Percentiles rank a stretch among this genome's conserved stretches.
Evolutionary conservation across 1,140 invertebrate species (phyloP).

Genomic region (Zaprionus taronus): DNA sequence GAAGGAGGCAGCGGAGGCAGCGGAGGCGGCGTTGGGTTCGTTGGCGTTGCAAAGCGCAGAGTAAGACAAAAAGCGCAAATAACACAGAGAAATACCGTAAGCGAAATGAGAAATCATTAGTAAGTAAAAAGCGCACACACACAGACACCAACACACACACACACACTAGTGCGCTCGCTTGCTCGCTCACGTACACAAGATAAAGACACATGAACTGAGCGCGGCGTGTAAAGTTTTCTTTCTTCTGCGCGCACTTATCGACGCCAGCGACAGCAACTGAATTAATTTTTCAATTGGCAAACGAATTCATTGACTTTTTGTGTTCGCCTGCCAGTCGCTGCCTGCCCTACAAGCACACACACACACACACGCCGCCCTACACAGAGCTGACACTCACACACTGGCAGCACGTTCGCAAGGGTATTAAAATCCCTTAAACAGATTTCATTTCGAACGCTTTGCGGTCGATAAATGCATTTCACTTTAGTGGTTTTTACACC

Average conservation of each 20-base stretch:
- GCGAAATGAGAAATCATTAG: slow-evolving; percentile 83
- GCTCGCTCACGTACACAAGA: slow-evolving; percentile 34
- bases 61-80: slow-evolving; percentile 80
- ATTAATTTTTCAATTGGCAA: slow-evolving; percentile 84
- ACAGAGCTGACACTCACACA: slow-evolving; percentile 20
- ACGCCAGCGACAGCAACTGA: slow-evolving; percentile 77
- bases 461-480: slow-evolving; percentile 83
- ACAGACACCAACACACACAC: slow-evolving; percentile 38
- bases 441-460: slow-evolving; percentile 84
- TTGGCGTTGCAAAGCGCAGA: slow-evolving; percentile 59
- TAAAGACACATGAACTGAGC: slow-evolving; percentile 74
- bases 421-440: slow-evolving; percentile 84
- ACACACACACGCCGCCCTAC: neutral
- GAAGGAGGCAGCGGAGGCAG: too few relatives aligned
- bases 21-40: neutral
- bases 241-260: slow-evolving; percentile 65
- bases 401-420: slow-evolving; percentile 73
- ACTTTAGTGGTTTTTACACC: slow-evolving; percentile 76
- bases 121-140: slow-evolving; percentile 74
- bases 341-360: slow-evolving; percentile 17
- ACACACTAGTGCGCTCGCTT: neutral
- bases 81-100: slow-evolving; percentile 74
- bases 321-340: slow-evolving; percentile 55
- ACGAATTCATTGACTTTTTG: slow-evolving; percentile 84
- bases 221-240: slow-evolving; percentile 74